A percentile compares a stretch with the other conserved stretches of the same genome.
Evolutionary conservation across 2,797 vertebrate species (phyloP).

Genomic region (Myripristis murdjan): DNA sequence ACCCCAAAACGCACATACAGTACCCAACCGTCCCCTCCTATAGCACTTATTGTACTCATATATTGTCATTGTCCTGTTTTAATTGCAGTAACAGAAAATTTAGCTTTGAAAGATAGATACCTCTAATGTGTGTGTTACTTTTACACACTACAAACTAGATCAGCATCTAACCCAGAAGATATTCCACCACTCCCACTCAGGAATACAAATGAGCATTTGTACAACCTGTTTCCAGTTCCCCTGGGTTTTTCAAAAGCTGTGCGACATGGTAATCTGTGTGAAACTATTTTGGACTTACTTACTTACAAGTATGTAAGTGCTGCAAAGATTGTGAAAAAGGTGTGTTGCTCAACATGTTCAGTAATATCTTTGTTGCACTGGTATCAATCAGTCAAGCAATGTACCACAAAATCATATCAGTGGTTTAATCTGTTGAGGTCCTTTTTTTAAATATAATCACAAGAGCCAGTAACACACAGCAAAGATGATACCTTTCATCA

Average conservation of each 20-base stretch:
- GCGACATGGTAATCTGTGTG: background rate
- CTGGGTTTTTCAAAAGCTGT: background rate
- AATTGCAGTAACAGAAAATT: conserved; percentile 22
- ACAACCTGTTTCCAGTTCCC: conserved; percentile 19
- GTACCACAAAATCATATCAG: background rate
- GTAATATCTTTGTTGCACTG: conserved; percentile 19
- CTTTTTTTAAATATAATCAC: conserved; percentile 17
- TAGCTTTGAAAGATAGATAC: conserved; percentile 38
- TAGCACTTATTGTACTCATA: conserved; percentile 37
- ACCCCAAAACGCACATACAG: background rate
- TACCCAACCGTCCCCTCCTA: background rate
- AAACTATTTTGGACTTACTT: background rate
- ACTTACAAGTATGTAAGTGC: background rate
- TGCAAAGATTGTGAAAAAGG: conserved; percentile 23
- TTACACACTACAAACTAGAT: background rate
- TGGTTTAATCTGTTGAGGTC: background rate
- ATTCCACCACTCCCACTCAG: conserved; percentile 59
- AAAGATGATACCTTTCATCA: conserved; percentile 35
- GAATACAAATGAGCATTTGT: conserved; percentile 54
- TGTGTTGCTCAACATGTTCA: conserved; percentile 6
- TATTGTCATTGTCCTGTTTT: conserved; percentile 5
- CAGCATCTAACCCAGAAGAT: conserved; percentile 22
- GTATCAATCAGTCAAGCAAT: conserved; percentile 10
- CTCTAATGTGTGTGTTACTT: conserved; percentile 34
- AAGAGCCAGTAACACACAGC: conserved; percentile 14